Conservation (phyloP, 2,113 vertebrate genomes). For the Aptenodytes patagonicus region DNA sequence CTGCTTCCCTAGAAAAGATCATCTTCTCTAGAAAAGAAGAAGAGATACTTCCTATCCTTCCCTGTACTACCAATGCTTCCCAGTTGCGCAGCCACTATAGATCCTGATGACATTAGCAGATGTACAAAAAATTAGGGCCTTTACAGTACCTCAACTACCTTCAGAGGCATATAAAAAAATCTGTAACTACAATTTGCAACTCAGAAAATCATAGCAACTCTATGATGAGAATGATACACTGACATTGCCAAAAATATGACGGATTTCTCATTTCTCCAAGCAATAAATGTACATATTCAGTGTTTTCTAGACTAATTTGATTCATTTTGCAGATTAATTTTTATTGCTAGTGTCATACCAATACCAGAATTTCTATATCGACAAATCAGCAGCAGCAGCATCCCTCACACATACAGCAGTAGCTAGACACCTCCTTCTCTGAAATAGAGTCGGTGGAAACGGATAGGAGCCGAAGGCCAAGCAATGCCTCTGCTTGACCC, state of each 20-base stretch:
- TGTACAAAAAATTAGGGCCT: neutral
- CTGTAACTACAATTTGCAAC: neutral
- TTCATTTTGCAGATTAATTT: neutral
- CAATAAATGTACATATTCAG: neutral
- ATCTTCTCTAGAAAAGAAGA: neutral
- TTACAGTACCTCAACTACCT: neutral
- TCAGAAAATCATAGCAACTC: neutral
- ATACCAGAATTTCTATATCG: neutral
- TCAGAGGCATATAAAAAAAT: neutral
- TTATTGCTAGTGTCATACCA: neutral
- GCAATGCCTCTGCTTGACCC: neutral
- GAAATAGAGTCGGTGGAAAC: neutral
- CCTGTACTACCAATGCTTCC: neutral
- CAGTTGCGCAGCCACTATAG: neutral
- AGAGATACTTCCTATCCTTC: neutral
- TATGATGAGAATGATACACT: neutral
- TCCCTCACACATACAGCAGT: accelerated
- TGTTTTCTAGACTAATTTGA: neutral
- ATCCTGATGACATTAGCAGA: neutral
- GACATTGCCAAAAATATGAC: neutral
- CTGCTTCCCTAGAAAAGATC: neutral
- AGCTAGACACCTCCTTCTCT: neutral
- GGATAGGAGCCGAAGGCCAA: neutral
- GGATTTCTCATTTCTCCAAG: neutral
- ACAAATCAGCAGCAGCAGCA: neutral